phyloP scores from a whole-genome alignment of 1,140 invertebrate genomes.

The Glomeris maerens region DNA sequence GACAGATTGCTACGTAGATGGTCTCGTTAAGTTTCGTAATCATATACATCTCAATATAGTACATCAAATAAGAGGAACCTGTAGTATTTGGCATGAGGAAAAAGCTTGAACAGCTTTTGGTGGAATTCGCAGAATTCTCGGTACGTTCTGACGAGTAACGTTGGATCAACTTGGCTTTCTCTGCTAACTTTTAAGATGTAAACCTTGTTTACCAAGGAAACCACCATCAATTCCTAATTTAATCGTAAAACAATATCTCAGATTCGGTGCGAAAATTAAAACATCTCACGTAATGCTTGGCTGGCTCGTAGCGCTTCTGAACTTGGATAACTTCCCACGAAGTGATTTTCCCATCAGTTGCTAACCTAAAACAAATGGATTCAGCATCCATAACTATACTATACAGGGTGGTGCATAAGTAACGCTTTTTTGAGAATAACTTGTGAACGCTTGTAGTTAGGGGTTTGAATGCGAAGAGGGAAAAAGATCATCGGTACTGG shows the following conservation, averaged over 20 bases:
- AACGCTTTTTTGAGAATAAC: too few relatives aligned
- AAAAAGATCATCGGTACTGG: too few relatives aligned
- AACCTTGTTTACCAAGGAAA: constrained; percentile 34
- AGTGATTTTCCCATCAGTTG: constrained; percentile 76
- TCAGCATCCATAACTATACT: too few relatives aligned
- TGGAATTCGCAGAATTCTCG: constrained; percentile 94
- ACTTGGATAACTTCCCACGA: constrained; percentile 70
- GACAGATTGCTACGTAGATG: constrained; percentile 45
- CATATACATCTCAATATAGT: constrained; percentile 7
- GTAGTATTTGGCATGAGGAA: constrained; percentile 63
- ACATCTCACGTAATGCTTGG: constrained; percentile 90
- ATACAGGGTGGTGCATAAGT: too few relatives aligned
- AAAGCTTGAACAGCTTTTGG: constrained; percentile 80
- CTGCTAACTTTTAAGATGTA: constrained; percentile 79
- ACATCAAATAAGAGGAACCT: too few relatives aligned
- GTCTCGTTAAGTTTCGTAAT: constrained; percentile 4
- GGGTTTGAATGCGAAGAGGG: too few relatives aligned
- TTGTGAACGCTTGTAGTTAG: too few relatives aligned
- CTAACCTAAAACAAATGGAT: constrained; percentile 48
- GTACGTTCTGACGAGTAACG: constrained; percentile 79
- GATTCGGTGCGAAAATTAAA: too few relatives aligned
- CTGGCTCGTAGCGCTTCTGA: constrained; percentile 90
- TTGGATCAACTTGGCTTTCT: constrained; percentile 64
- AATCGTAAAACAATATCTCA: too few relatives aligned
- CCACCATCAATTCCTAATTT: too few relatives aligned